A percentile compares a stretch with the other conserved stretches of the same genome.
Evolutionary conservation across 2,888 invertebrate genomes (phyloP).

Genomic region (Temnothorax unifasciatus): DNA sequence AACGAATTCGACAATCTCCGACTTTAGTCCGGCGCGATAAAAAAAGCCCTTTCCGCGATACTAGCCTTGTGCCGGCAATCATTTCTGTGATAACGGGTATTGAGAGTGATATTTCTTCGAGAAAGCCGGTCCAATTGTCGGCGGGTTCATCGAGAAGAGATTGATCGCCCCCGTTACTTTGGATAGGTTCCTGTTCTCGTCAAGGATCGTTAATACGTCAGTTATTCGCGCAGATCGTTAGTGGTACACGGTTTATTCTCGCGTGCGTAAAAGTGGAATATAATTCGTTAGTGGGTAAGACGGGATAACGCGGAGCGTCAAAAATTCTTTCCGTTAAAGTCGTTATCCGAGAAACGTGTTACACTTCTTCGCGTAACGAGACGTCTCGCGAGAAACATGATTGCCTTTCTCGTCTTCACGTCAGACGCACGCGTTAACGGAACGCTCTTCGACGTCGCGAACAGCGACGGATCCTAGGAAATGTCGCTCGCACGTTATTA

Average conservation of each 20-base stretch:
- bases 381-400: not conserved
- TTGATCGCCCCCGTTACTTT: not conserved
- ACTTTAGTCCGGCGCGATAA: not conserved
- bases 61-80: not conserved
- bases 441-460: not conserved
- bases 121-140: not conserved
- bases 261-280: not conserved
- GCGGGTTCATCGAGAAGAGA: not conserved
- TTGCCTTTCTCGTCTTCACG: not conserved
- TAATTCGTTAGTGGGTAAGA: not conserved
- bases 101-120: slow-evolving; percentile 12
- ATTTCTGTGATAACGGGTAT: slow-evolving; percentile 10
- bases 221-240: not conserved
- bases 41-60: not conserved
- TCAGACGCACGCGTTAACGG: not conserved
- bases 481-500: not conserved
- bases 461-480: not conserved
- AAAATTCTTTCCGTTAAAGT: not conserved
- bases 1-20: not conserved
- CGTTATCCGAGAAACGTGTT: not conserved
- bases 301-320: not conserved
- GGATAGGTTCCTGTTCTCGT: not conserved
- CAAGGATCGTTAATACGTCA: not conserved
- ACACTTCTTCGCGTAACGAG: not conserved
- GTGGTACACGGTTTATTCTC: not conserved